Conservation (phyloP, 2,888 invertebrate genomes). For the Aporophyla nigra region DNA sequence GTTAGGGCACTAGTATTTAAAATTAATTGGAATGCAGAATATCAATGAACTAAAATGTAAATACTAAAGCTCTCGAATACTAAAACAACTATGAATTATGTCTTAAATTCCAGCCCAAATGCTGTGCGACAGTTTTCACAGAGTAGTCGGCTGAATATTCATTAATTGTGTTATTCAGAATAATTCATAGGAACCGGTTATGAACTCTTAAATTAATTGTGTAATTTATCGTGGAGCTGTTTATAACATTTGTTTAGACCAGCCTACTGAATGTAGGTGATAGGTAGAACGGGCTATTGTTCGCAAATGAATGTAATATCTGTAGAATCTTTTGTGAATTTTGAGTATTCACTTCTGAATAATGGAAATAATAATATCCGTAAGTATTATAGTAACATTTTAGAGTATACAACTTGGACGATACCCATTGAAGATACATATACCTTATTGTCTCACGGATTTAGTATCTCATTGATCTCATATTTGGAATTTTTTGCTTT, state of each 20-base stretch:
- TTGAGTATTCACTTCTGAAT: background rate
- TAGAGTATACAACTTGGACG: too few species aligned
- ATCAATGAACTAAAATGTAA: slow-evolving; percentile 41
- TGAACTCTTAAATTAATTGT: slow-evolving; percentile 5
- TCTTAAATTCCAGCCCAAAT: slow-evolving; percentile 44
- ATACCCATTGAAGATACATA: background rate
- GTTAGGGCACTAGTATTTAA: background rate
- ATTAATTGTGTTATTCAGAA: slow-evolving; percentile 52
- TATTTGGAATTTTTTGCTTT: background rate
- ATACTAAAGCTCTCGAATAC: slow-evolving; percentile 24
- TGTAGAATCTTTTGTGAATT: background rate
- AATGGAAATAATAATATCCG: background rate
- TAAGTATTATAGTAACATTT: background rate
- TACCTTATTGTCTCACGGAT: background rate
- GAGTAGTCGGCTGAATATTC: slow-evolving; percentile 46
- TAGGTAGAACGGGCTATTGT: too few species aligned
- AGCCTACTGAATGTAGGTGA: background rate
- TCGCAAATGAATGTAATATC: too few species aligned
- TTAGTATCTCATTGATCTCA: too few species aligned
- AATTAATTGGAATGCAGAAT: slow-evolving; percentile 16
- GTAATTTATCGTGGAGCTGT: slow-evolving; percentile 19
- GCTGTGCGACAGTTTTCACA: slow-evolving; percentile 36
- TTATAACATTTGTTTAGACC: background rate
- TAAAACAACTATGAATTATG: slow-evolving; percentile 44
- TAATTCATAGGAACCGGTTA: slow-evolving; percentile 31